Evolutionary conservation across 2,113 vertebrate genomes (phyloP).

Genomic region (Trochalopteron elliotii): DNA sequence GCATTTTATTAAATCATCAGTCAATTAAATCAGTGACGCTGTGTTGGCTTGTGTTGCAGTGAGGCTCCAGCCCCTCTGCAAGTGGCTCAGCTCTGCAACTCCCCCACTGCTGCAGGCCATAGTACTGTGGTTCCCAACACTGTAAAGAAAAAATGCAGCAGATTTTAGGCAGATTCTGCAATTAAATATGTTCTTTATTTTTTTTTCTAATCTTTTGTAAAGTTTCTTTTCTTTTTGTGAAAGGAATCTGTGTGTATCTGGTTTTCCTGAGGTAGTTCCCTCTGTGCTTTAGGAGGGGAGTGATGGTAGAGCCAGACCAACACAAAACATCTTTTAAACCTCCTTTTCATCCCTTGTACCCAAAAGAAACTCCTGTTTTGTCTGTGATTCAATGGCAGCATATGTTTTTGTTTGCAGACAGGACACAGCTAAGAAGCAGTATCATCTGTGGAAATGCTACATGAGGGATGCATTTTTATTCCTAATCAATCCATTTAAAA

Average conservation of each 20-base stretch:
- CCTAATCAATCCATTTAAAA: neutral
- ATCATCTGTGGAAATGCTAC: conserved; percentile 52
- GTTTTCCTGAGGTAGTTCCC: neutral
- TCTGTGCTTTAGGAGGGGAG: neutral
- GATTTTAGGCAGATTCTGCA: neutral
- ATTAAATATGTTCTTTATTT: neutral
- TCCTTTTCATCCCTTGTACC: neutral
- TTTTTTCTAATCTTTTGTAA: neutral
- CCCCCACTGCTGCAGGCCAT: neutral
- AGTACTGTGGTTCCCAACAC: neutral
- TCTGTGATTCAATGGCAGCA: neutral
- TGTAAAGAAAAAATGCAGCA: fast-evolving
- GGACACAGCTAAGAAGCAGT: conserved; percentile 54
- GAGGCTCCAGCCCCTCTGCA: neutral
- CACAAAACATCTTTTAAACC: neutral
- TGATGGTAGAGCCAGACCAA: neutral
- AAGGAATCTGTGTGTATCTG: fast-evolving
- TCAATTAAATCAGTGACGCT: conserved; percentile 8
- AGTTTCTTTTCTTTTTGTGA: neutral
- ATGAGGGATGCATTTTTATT: neutral
- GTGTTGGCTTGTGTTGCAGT: neutral
- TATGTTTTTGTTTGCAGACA: conserved; percentile 59
- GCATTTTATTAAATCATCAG: conserved; percentile 63
- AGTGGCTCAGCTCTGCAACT: neutral
- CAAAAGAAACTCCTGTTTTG: neutral